Conservation (phyloP, 2,888 invertebrate species). For the Ectemnius lituratus region DNA sequence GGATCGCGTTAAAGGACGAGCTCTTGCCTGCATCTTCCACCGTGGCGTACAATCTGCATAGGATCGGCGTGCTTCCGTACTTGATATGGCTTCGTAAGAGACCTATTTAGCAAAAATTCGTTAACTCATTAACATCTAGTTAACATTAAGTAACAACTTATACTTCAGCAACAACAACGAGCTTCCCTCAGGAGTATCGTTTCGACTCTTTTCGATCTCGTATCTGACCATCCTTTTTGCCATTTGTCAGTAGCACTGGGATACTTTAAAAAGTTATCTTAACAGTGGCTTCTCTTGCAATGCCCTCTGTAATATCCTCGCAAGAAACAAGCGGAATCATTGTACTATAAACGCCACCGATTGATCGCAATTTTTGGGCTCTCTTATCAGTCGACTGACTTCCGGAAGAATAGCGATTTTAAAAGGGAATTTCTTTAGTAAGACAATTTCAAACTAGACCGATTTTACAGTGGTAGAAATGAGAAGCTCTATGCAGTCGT, state of each 20-base stretch:
- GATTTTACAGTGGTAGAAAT: too few relatives aligned
- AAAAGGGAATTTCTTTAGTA: too few relatives aligned
- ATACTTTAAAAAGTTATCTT: constrained; percentile 45
- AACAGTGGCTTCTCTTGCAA: not conserved
- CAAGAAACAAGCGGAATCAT: not conserved
- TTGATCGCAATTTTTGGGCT: too few relatives aligned
- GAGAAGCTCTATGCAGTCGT: too few relatives aligned
- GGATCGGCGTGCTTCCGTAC: constrained; percentile 30
- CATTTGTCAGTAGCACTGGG: constrained; percentile 18
- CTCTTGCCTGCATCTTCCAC: constrained; percentile 6
- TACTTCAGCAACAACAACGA: constrained; percentile 71
- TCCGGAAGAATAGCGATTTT: too few relatives aligned
- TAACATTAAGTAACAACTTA: constrained; percentile 73
- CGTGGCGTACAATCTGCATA: constrained; percentile 15
- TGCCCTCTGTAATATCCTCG: constrained; percentile 3
- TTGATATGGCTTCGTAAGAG: constrained; percentile 45
- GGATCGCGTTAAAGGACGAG: constrained; percentile 8
- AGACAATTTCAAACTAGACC: too few relatives aligned
- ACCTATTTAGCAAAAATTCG: constrained; percentile 62
- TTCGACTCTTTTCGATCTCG: constrained; percentile 8
- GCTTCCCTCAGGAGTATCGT: constrained; percentile 21
- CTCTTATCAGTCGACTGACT: too few relatives aligned
- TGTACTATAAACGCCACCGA: not conserved
- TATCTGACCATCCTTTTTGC: constrained; percentile 17
- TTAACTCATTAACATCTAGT: constrained; percentile 62